Evolutionary conservation across 1,140 invertebrate genomes (phyloP).

Genomic region (Laupala kohalensis): DNA sequence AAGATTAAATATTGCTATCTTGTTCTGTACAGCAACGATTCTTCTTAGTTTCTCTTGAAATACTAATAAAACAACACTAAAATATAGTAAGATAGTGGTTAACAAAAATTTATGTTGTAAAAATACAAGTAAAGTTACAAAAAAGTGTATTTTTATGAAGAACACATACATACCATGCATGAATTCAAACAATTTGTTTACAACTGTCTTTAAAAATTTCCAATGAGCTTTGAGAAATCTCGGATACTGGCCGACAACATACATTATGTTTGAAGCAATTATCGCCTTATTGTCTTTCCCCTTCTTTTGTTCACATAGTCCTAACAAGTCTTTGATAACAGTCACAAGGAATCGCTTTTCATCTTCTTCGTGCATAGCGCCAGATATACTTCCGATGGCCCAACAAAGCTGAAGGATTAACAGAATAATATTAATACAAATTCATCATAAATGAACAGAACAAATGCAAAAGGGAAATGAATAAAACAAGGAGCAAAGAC

Average conservation of each 20-base stretch:
- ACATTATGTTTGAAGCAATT: conserved; percentile 99
- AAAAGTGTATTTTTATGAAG: too few relatives aligned
- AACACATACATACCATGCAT: conserved; percentile 71
- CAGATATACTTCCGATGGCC: conserved; percentile 99
- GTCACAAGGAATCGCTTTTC: conserved; percentile 98
- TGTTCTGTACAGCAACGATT: too few relatives aligned
- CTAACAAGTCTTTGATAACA: conserved; percentile 96
- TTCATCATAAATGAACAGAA: too few relatives aligned
- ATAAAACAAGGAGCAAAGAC: too few relatives aligned
- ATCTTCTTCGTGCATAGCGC: conserved; percentile 98
- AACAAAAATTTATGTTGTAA: not conserved
- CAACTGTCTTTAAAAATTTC: conserved; percentile 99
- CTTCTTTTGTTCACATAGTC: conserved; percentile 97
- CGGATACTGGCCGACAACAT: conserved; percentile 99
- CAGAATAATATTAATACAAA: not conserved
- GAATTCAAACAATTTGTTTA: conserved; percentile 99
- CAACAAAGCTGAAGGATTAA: conserved; percentile 66
- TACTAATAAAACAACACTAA: not conserved
- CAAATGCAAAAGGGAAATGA: too few relatives aligned
- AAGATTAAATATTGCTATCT: too few relatives aligned
- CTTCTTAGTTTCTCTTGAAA: too few relatives aligned
- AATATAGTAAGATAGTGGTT: not conserved
- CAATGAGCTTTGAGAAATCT: conserved; percentile 97
- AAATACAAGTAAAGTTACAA: not conserved
- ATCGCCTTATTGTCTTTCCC: conserved; percentile 99